phyloP scores from a whole-genome alignment of 2,113 vertebrate genomes.

The Sigmodon hispidus region DNA sequence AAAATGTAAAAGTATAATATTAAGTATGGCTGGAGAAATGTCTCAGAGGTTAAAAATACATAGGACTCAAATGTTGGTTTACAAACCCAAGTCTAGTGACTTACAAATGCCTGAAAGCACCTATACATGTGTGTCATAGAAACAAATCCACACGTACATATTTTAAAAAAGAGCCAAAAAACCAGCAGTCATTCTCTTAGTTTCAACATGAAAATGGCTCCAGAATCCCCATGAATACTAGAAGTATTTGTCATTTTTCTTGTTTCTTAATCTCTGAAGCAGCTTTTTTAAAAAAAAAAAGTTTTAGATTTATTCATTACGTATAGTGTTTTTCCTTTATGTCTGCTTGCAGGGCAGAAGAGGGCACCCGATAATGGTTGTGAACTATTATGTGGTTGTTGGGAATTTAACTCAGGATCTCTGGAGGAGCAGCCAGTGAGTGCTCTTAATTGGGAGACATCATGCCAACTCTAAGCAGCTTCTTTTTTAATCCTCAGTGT shows the following conservation, averaged over 20 bases:
- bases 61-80: not conserved
- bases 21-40: not conserved
- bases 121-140: not conserved
- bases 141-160: not conserved
- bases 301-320: no score
- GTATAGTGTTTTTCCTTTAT: no score
- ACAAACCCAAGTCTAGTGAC: not conserved
- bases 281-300: not conserved
- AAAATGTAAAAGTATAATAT: not conserved
- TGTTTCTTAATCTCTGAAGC: not conserved
- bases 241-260: not conserved
- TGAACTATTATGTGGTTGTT: no score
- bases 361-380: no score
- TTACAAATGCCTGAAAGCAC: not conserved
- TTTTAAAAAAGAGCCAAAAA: not conserved
- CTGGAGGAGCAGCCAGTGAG: no score
- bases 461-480: no score
- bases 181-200: not conserved
- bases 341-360: no score
- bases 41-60: not conserved
- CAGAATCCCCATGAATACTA: not conserved
- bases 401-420: no score
- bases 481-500: not conserved
- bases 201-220: not conserved
- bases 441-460: no score